Evolutionary conservation across 2,888 invertebrate genomes (phyloP).

Genomic region (Caprella mutica): DNA sequence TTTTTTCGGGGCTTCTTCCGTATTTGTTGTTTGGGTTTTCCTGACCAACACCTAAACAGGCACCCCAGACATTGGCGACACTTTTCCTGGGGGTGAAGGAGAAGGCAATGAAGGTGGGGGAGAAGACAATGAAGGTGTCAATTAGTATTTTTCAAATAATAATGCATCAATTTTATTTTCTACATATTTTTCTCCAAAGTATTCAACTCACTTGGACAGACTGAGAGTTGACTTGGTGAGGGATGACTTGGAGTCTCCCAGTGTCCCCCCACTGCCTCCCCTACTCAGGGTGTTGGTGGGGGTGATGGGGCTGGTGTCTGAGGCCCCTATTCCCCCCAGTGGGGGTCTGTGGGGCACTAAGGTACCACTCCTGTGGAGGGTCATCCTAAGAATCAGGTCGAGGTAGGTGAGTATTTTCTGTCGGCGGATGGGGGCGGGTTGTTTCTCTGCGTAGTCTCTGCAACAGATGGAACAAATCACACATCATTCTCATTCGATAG

Average conservation of each 20-base stretch:
- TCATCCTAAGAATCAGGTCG: slow-evolving; percentile 31
- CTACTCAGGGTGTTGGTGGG: slow-evolving; percentile 1
- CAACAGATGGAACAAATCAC: too few species aligned
- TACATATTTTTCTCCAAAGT: too few species aligned
- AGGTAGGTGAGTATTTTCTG: slow-evolving; percentile 32
- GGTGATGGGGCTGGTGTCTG: background rate
- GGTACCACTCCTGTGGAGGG: slow-evolving; percentile 27
- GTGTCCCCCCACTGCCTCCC: background rate
- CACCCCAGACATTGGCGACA: too few species aligned
- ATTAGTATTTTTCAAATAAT: too few species aligned
- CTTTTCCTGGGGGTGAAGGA: too few species aligned
- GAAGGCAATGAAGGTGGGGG: too few species aligned
- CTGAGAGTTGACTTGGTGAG: slow-evolving; percentile 2
- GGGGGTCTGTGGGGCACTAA: background rate
- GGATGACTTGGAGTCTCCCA: background rate
- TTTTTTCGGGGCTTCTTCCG: too few species aligned
- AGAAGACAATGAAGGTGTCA: too few species aligned
- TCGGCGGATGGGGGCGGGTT: slow-evolving; percentile 28
- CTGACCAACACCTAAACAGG: too few species aligned
- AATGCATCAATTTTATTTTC: too few species aligned
- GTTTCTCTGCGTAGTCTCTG: slow-evolving; percentile 33
- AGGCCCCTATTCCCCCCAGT: background rate
- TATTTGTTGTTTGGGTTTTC: too few species aligned
- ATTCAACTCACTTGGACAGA: background rate
- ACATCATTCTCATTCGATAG: background rate